Evolutionary conservation across 2,888 invertebrate species (phyloP).

Genomic region (Pristionchus exspectatus): DNA sequence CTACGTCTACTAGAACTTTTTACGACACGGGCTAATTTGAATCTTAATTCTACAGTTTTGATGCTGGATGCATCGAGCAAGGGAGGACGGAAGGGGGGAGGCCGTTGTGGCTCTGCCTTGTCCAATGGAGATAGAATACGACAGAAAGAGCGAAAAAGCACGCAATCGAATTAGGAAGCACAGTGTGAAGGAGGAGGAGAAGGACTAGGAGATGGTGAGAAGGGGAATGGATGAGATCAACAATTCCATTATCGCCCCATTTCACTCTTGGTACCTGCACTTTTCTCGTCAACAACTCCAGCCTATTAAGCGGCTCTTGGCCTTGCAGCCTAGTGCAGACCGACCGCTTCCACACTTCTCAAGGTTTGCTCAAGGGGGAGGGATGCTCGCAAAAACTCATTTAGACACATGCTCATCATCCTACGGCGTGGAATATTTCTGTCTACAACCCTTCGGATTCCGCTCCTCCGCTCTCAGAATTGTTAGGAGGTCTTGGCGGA

Average conservation of each 20-base stretch:
- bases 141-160: constrained; percentile 41
- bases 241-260: no score
- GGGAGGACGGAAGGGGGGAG: not conserved
- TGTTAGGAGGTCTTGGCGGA: not conserved
- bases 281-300: no score
- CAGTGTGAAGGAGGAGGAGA: not conserved
- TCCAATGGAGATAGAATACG: not conserved
- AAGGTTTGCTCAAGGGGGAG: not conserved
- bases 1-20: no score
- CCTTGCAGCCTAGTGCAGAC: no score
- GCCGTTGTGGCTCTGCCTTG: no score
- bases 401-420: not conserved
- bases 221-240: no score
- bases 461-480: not conserved
- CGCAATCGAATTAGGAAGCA: constrained; percentile 43
- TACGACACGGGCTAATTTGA: no score
- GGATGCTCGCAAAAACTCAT: constrained; percentile 9
- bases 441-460: not conserved
- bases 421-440: not conserved
- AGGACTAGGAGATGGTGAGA: not conserved
- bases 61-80: not conserved
- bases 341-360: not conserved
- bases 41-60: no score
- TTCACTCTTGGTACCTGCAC: no score
- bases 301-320: no score